Base-by-base conservation (phyloP, 1,140 invertebrate species). In the Drosophila trapezifrons region DNA sequence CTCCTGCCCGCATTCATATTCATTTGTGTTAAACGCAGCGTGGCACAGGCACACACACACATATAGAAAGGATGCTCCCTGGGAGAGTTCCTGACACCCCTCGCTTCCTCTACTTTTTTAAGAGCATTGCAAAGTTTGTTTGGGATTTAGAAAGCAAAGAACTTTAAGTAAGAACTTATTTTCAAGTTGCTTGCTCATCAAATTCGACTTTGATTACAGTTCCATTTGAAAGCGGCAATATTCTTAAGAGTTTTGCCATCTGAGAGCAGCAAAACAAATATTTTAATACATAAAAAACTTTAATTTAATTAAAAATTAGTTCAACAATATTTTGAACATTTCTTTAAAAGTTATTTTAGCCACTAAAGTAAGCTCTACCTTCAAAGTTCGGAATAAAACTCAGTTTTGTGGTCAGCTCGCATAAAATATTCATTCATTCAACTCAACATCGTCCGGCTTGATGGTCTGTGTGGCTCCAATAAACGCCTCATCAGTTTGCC, bases 11-110 rank as follows among this genome's bases (percentile, higher is more conserved):
- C 83, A 86, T 87, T 86, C 83, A 86, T 87, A 87, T 86, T 86
- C 83, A 87, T 86, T 86, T 86, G 83, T 86, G 83, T 86, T 86
- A 86, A 86, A 86, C 83, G 83, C 83, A 86, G 83, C 83, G 76
- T 86, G 70, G 74, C 57, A 74, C 32, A 67, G 51, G 32, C 46
- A 49, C 49, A 38, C 47, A 47, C 59, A 42, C 37, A 63, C 51
- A 75, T 42, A 49, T 42, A 35, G 46, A 65, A 54, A 62, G 67
- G 42, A 57, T 47, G 13, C 51, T 47, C 46, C 38, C 60, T 9
- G 15, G 37, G 1, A 58, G 20, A 13, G 10, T 40, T 32, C 46
- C 37, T 29, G 17, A 43, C 62, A 59, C 47, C 27, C 35, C 37
- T 22, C 25, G 13, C 40, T 59, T 52, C 57, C 72, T 45, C 74